Conservation (phyloP, 2,888 invertebrate genomes). For the Xestoiulus laeticollis region DNA sequence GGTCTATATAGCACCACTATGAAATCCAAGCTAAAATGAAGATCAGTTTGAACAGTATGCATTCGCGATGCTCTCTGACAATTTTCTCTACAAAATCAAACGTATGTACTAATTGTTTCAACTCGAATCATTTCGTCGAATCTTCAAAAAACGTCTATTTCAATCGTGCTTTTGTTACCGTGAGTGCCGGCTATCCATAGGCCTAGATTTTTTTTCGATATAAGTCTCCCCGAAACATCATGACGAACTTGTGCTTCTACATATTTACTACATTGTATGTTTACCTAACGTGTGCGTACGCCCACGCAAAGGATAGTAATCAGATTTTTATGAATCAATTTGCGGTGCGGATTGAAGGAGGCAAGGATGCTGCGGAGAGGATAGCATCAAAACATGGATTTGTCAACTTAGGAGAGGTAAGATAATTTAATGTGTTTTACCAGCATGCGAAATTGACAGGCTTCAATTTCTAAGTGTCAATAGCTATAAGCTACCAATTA, state of each 20-base stretch:
- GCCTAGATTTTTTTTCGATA: neutral
- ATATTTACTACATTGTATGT: neutral
- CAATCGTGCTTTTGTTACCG: neutral
- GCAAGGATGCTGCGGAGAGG: slow-evolving; percentile 23
- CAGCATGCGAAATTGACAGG: too few species aligned
- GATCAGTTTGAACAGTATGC: neutral
- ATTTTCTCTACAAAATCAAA: neutral
- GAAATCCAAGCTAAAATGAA: neutral
- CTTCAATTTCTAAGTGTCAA: too few species aligned
- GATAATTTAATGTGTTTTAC: neutral
- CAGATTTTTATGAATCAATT: slow-evolving; percentile 52
- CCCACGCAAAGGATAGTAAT: slow-evolving; percentile 25
- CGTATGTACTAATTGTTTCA: neutral
- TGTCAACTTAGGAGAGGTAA: slow-evolving; percentile 52
- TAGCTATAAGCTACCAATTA: neutral
- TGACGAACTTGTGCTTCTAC: slow-evolving; percentile 36
- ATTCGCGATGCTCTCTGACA: neutral
- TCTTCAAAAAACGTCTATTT: neutral
- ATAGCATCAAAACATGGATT: slow-evolving; percentile 46
- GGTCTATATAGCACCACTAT: neutral
- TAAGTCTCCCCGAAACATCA: neutral
- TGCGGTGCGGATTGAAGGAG: slow-evolving; percentile 47
- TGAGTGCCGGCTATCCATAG: neutral
- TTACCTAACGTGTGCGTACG: neutral
- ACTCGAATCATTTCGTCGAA: neutral